Conservation (phyloP, 2,888 invertebrate species). For the Polydrusus tereticollis region DNA sequence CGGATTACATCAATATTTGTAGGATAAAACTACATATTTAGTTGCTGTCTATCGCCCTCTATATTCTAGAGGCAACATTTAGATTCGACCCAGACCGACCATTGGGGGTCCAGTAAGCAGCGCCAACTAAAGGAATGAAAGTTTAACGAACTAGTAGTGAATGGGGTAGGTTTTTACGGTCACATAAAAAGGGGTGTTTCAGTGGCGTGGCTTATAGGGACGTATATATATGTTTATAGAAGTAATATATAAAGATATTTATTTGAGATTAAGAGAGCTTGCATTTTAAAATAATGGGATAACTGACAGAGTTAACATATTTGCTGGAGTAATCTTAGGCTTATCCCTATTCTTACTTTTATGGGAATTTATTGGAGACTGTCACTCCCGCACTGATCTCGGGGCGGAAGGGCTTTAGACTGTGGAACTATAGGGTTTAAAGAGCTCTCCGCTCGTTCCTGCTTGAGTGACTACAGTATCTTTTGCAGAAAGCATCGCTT, state of each 20-base stretch:
- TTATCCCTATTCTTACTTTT: no score
- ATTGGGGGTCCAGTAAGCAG: constrained; percentile 53
- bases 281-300: no score
- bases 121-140: constrained; percentile 52
- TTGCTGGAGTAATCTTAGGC: no score
- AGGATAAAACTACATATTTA: not conserved
- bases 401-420: constrained; percentile 12
- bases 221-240: no score
- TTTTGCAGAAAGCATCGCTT: constrained; percentile 11
- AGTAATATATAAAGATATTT: no score
- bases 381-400: constrained; percentile 22
- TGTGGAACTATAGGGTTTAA: constrained; percentile 33
- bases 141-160: constrained; percentile 47
- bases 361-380: no score
- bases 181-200: constrained; percentile 4
- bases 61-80: constrained; percentile 61
- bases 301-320: no score
- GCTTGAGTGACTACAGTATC: constrained; percentile 33
- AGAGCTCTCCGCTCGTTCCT: constrained; percentile 30
- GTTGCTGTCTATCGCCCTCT: constrained; percentile 58
- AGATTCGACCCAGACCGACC: constrained; percentile 39
- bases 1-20: not conserved
- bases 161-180: constrained; percentile 7
- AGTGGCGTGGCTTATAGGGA: constrained; percentile 23
- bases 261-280: no score